Evolutionary conservation across 2,888 invertebrate genomes (phyloP).

Genomic region (Clunio marinus): DNA sequence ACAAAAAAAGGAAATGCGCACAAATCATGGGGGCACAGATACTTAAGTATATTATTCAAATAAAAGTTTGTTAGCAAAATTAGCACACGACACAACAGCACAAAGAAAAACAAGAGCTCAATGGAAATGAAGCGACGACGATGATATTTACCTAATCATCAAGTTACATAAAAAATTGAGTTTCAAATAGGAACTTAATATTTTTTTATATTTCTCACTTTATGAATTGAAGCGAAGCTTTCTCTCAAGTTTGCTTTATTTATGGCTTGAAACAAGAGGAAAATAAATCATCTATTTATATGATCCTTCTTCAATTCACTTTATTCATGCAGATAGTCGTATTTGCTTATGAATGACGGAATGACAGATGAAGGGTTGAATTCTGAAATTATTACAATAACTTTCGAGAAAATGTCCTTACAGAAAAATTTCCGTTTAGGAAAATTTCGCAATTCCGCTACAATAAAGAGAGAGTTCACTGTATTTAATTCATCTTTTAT

Average conservation of each 20-base stretch:
- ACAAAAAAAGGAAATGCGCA: background rate
- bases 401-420: too few relatives aligned
- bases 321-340: too few relatives aligned
- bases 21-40: too few relatives aligned
- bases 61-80: background rate
- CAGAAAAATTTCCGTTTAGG: too few relatives aligned
- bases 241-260: background rate
- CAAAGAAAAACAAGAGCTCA: background rate
- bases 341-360: too few relatives aligned
- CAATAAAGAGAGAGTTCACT: too few relatives aligned
- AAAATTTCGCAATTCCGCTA: too few relatives aligned
- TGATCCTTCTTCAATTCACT: too few relatives aligned
- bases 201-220: constrained; percentile 22
- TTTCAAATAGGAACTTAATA: constrained; percentile 38
- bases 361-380: too few relatives aligned
- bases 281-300: constrained; percentile 24
- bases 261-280: background rate
- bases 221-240: constrained; percentile 35
- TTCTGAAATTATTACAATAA: too few relatives aligned
- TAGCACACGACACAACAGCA: background rate
- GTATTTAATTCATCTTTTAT: too few relatives aligned
- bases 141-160: background rate
- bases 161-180: constrained; percentile 14
- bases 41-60: too few relatives aligned
- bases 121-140: background rate